These are phyloP conservation scores for Laticauda colubrina DNA, from an alignment of 2,113 vertebrate genomes.

Conservation along the genomic window DNA sequence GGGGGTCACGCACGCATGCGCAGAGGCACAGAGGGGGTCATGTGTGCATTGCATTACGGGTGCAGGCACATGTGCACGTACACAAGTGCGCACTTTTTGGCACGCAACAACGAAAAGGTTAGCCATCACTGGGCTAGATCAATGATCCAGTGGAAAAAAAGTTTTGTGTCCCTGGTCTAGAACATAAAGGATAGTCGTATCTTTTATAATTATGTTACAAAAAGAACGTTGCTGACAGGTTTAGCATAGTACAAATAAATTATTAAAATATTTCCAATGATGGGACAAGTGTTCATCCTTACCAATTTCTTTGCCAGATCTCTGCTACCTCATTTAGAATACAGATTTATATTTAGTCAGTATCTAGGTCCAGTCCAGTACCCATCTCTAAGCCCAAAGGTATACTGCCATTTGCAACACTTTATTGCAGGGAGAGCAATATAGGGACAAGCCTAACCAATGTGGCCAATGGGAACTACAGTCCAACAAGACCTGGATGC, in stretches of 20 bases:
- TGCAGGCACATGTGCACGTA: too few species aligned
- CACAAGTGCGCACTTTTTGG: too few species aligned
- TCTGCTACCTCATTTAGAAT: neutral
- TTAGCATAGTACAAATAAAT: neutral
- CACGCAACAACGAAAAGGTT: too few species aligned
- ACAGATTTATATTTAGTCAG: neutral
- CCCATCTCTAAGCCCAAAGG: neutral
- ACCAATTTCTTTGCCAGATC: neutral
- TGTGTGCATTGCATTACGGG: too few species aligned
- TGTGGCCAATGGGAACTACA: neutral
- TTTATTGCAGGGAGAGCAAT: neutral
- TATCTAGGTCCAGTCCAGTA: neutral
- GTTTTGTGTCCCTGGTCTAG: neutral
- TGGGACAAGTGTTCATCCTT: neutral
- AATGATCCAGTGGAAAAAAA: neutral
- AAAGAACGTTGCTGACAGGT: neutral
- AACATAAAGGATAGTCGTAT: neutral
- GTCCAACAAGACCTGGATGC: neutral
- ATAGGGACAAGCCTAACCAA: neutral
- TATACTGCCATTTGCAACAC: neutral
- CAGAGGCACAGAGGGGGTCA: too few species aligned
- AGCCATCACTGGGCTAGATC: too few species aligned
- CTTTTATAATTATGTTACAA: neutral
- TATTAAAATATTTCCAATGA: neutral
- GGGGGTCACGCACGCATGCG: fast-evolving